A percentile compares a stretch with the other conserved stretches of the same genome.
Conservation (phyloP, 2,888 invertebrate genomes). For the Pegoplata infirma region DNA sequence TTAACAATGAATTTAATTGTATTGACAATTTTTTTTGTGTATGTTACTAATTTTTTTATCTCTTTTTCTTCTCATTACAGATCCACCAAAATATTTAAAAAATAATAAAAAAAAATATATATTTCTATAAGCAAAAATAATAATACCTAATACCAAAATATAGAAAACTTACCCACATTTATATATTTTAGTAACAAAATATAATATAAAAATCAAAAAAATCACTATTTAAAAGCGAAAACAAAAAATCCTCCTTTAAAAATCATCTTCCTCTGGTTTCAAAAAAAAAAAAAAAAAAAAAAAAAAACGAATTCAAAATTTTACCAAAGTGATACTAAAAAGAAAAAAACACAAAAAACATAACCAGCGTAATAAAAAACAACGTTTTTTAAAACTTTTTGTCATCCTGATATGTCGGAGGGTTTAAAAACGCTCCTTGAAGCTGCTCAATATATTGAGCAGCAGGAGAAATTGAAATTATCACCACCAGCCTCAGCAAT, state of each 20-base stretch:
- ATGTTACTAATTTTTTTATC: background rate
- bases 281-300: background rate
- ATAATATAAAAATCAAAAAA: slow-evolving; percentile 14
- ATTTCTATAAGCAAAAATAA: slow-evolving; percentile 28
- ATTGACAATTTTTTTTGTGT: no score
- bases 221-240: background rate
- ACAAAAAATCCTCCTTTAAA: slow-evolving; percentile 2
- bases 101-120: background rate
- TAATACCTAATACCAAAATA: slow-evolving; percentile 39
- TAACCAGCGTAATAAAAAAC: slow-evolving; percentile 10
- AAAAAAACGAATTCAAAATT: slow-evolving; percentile 6
- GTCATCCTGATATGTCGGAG: slow-evolving; percentile 71
- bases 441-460: slow-evolving; percentile 76
- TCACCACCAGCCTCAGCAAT: slow-evolving; percentile 64
- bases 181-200: background rate
- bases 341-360: slow-evolving; percentile 5
- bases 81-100: slow-evolving; percentile 45
- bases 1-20: no score
- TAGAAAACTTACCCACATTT: slow-evolving; percentile 42
- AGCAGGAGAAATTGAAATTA: slow-evolving; percentile 71
- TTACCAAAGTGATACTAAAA: slow-evolving; percentile 5
- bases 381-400: slow-evolving; percentile 40
- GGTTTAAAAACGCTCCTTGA: slow-evolving; percentile 72
- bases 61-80: slow-evolving; percentile 37
- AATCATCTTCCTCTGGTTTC: background rate